phyloP scores from a whole-genome alignment of 2,113 vertebrate species.

The Chlamydotis undulata region DNA sequence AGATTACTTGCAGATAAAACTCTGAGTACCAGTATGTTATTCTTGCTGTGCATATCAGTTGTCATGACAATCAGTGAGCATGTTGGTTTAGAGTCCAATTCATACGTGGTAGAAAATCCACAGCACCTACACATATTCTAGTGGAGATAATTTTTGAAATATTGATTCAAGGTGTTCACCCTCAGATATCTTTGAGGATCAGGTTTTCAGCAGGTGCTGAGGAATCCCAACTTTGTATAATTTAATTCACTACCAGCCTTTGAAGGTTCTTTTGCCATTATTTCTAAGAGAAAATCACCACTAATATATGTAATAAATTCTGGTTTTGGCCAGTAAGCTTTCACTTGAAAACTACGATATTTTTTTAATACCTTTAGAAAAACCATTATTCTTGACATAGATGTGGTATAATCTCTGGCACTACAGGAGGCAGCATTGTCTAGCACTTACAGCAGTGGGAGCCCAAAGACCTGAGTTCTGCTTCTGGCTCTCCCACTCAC shows the following conservation, averaged over 20 bases:
- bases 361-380: neutral
- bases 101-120: neutral
- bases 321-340: neutral
- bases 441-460: neutral
- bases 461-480: neutral
- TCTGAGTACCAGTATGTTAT: neutral
- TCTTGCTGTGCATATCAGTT: neutral
- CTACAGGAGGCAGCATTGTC: conserved; percentile 8
- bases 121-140: neutral
- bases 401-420: neutral
- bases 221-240: neutral
- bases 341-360: neutral
- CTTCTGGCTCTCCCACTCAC: conserved; percentile 10
- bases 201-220: neutral
- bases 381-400: neutral
- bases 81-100: neutral
- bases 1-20: conserved; percentile 19
- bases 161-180: neutral
- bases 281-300: neutral
- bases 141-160: neutral
- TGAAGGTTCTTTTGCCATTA: neutral
- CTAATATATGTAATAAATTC: neutral
- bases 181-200: neutral
- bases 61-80: neutral
- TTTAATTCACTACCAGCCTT: neutral